A percentile compares a stretch with the other conserved stretches of the same genome.
phyloP scores from a whole-genome alignment of 2,888 invertebrate species.

The Isoperla grammatica region DNA sequence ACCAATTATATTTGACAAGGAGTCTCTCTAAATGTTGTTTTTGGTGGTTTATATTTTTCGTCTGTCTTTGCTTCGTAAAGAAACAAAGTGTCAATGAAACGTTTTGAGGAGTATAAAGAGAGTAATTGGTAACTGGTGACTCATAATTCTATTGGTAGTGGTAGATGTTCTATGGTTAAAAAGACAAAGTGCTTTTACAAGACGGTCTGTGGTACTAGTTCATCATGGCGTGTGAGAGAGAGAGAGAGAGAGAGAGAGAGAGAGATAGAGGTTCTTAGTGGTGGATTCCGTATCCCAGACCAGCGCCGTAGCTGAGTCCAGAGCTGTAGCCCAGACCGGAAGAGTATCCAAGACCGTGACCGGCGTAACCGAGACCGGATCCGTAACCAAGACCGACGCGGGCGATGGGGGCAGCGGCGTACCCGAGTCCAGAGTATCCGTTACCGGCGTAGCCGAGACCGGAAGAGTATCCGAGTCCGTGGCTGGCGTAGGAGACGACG shows the following conservation, averaged over 20 bases:
- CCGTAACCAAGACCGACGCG: conserved; percentile 4
- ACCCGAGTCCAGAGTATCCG: conserved; percentile 1
- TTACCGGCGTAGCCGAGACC: conserved; percentile 12
- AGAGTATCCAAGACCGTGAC: conserved; percentile 4
- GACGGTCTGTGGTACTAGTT: not conserved
- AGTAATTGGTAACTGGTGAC: no score
- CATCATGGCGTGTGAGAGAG: not conserved
- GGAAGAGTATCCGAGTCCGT: conserved; percentile 1
- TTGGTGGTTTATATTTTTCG: no score
- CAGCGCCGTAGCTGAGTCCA: no score
- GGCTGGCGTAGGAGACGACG: conserved; percentile 20
- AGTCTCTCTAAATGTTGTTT: no score
- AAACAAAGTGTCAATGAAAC: no score
- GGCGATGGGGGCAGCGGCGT: conserved; percentile 15
- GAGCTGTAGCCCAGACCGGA: no score
- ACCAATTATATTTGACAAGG: no score
- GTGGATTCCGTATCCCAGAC: conserved; percentile 15
- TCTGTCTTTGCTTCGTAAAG: no score
- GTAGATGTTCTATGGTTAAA: no score
- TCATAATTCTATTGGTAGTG: no score
- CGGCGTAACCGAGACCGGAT: not conserved
- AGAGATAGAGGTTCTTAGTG: conserved; percentile 13
- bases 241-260: not conserved
- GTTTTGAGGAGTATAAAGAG: no score
- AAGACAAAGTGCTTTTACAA: no score